Evolutionary conservation across 2,113 vertebrate genomes (phyloP).

Genomic region (Toxostoma redivivum): DNA sequence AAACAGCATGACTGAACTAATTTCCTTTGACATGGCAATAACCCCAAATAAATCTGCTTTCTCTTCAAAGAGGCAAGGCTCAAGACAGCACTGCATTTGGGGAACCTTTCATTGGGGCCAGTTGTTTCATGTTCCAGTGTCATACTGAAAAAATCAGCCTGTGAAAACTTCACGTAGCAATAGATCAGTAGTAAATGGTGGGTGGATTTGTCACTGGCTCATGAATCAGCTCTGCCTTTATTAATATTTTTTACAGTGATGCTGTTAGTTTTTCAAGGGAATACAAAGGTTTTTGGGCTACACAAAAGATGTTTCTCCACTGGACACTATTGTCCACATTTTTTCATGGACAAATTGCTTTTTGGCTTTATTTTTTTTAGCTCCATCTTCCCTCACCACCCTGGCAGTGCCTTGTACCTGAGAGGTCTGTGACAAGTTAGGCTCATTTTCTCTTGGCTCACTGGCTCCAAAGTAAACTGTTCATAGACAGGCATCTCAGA

Average conservation of each 20-base stretch:
- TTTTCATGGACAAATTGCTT: not conserved
- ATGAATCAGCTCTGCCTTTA: not conserved
- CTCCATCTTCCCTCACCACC: not conserved
- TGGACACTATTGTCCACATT: not conserved
- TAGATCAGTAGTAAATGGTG: not conserved
- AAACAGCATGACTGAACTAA: conserved; percentile 7
- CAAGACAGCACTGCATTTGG: not conserved
- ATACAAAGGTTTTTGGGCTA: not conserved
- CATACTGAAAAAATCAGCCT: not conserved
- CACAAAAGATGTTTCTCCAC: not conserved
- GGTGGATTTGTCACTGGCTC: not conserved
- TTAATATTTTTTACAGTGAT: not conserved
- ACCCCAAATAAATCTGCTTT: not conserved
- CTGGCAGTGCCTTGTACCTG: not conserved
- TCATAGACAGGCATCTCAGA: not conserved
- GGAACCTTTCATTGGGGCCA: not conserved
- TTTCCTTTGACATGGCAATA: conserved; percentile 24
- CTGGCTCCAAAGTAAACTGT: not conserved
- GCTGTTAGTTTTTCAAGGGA: not conserved
- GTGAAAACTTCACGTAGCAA: not conserved
- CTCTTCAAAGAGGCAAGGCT: not conserved
- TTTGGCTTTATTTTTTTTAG: not conserved
- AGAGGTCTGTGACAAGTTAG: not conserved
- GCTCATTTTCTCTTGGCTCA: not conserved
- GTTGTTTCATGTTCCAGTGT: not conserved